Conservation (phyloP, 2,113 vertebrate species). For the Thinocorus orbignyianus region DNA sequence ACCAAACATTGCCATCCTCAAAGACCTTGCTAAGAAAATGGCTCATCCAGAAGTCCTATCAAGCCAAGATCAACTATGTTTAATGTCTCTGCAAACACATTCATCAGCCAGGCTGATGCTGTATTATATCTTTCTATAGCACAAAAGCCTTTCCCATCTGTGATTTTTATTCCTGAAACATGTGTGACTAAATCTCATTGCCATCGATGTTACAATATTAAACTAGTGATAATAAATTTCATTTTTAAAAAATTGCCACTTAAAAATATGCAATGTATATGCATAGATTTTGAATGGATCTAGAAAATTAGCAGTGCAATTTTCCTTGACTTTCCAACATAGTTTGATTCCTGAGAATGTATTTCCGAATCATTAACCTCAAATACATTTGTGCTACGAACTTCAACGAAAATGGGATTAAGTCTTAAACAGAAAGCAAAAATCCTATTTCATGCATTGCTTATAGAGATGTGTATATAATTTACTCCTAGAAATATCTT, state of each 20-base stretch:
- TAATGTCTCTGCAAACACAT: not conserved
- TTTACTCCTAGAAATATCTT: not conserved
- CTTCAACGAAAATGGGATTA: not conserved
- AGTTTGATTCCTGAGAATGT: not conserved
- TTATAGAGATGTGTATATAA: not conserved
- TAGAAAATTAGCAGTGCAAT: not conserved
- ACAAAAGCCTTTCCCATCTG: not conserved
- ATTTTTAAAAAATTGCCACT: not conserved
- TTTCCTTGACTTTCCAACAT: not conserved
- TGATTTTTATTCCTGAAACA: not conserved
- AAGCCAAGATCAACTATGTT: not conserved
- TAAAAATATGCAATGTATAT: not conserved
- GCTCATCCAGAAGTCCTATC: not conserved
- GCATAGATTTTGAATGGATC: not conserved
- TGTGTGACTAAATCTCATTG: not conserved
- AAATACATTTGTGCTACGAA: not conserved
- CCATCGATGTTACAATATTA: not conserved
- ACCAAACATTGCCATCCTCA: not conserved
- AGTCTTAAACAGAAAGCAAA: not conserved
- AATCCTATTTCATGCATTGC: not conserved
- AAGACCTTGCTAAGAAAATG: not conserved
- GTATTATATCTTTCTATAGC: not conserved
- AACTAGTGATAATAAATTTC: not conserved
- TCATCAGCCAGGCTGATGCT: not conserved
- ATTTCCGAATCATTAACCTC: not conserved